A percentile compares a stretch with the other conserved stretches of the same genome.
Conservation (phyloP, 2,113 vertebrate species). For the Sminthopsis crassicaudata region DNA sequence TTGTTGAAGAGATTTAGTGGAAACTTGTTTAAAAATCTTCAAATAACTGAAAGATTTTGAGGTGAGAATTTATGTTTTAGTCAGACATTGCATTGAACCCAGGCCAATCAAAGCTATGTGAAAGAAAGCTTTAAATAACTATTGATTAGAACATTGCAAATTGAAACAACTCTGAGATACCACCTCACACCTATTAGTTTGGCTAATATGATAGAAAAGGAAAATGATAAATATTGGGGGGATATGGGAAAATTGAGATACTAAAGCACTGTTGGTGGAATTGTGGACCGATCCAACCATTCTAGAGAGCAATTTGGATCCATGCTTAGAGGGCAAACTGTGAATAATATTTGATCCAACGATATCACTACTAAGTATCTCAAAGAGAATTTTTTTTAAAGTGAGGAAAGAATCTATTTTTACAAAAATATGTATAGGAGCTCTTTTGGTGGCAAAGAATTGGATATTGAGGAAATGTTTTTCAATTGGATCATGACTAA, state of each 20-base stretch:
- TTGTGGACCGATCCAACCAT: background rate
- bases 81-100: no score
- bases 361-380: background rate
- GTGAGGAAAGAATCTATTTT: background rate
- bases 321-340: background rate
- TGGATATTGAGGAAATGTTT: background rate
- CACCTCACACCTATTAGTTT: background rate
- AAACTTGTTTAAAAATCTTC: no score
- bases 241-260: background rate
- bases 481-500: background rate
- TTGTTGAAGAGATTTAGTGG: no score
- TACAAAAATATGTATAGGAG: background rate
- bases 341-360: background rate
- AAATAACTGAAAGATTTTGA: no score
- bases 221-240: background rate
- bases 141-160: background rate
- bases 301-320: background rate
- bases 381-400: background rate
- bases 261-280: background rate
- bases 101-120: background rate
- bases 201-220: background rate
- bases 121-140: background rate
- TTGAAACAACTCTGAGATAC: background rate
- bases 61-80: no score
- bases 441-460: background rate